Evolutionary conservation across 2,113 vertebrate genomes (phyloP), one percentile per base, ranked within the genome.

Genomic region (Hydrochoerus hydrochaeris): DNA sequence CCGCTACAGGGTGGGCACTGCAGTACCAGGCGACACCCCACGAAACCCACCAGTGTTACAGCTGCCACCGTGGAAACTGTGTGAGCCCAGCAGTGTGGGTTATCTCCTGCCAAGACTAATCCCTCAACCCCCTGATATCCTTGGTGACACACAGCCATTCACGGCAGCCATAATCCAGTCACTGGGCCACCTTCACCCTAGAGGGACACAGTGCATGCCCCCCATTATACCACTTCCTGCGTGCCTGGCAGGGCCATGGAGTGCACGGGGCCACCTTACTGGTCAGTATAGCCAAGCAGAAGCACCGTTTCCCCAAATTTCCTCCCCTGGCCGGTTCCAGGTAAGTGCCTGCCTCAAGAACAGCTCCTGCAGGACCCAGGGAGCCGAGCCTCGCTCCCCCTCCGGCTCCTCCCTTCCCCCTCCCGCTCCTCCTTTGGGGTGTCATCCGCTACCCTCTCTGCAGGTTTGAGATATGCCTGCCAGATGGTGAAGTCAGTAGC

Each of bases 21-120:
- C 7, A n/a, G 52, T 0, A 32, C 10, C 20, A 1, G 3, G 13
- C 17, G 3, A 20, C 5, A 0, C 65, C 35, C 35, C 35, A 38
- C 35, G 16, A 69, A n/a, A 69, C 17, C 19, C 19, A n/a, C 60
- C 26, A 4, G 14, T 24, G 46, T 28, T 4, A 35, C 63, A n/a
- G 52, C 28, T n/a, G 38, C 90, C 13, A 5, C 46, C 22, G n/a
- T 2, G 6, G 63, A 91, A 57, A 9, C 30, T 58, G 2, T 28
- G 7, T 0, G 30, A 30, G 54, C 41, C 80, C 54, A 8, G 3
- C 9, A 46, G 38, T 24, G 17, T 54, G 28, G 88, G 7, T 7
- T 77, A 5, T 30, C 54, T 38, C 17, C 44, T 17, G 4, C 63
- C n/a, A 6, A 54, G n/a, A n/a, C 60, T 63, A 46, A 38, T 1